Base-by-base conservation (phyloP, 2,888 invertebrate species). In the Nudaria mundana region DNA sequence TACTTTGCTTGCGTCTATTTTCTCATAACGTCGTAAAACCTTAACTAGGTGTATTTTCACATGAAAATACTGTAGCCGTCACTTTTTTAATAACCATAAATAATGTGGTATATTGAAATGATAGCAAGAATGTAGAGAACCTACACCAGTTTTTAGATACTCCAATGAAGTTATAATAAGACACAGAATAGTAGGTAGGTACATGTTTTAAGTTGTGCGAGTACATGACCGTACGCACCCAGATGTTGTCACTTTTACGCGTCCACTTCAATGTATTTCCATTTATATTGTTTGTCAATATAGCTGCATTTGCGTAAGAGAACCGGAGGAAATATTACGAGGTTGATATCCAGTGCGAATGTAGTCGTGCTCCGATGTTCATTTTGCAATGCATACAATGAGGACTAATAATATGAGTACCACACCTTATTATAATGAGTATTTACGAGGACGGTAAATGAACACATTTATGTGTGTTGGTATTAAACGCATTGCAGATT, bases 251-350 rank as follows among this genome's bases (percentile, higher is more conserved):
- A 76, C 65, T 76, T 76, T 79, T 71, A 78, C 70, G 63, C 63
- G 66, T 72, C 78, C 71, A 80, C 76, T 76, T 72, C 75, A 73
- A 4, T 5, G 77, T 67, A 76, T 78, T 80, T 70, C 67, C 71
- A 66, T 71, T 70, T 80, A 80, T 79, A 82, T 79, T 80, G 77
- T 81, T 77, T 77, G 79, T 76, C 75, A 77, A 76, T 80, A 69
- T 52, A 20, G 5, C 2, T 48, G 58, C 68, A 81, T 85, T 84
- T 81, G 75, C 84, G 81, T 84, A 81, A 77, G 67, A 71, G 56
- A 72, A 50, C 42, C 36, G 45, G 38, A 71, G 81, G 75, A 79
- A 78, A 77, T 71, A 75, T 74, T 74, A 66, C 66, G 65, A 68
- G 56, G 63, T 67, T 70, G 58, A 61, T 65, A 63, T 63, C 61